Evolutionary conservation across 2,888 invertebrate genomes (phyloP), one percentile per base, ranked within the genome.

Genomic region (Amblyteles armatorius): DNA sequence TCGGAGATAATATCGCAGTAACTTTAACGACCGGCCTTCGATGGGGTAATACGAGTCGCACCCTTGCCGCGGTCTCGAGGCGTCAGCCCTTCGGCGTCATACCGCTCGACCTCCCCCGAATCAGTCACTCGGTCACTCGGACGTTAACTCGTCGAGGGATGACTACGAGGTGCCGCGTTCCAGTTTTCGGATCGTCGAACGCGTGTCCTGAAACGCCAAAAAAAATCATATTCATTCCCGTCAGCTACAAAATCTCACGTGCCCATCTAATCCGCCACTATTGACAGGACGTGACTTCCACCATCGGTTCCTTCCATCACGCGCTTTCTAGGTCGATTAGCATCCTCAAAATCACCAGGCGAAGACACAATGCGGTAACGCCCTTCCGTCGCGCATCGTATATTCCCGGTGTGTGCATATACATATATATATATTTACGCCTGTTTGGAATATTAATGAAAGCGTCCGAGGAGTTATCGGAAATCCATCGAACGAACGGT

Each of bases 381-480:
- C 60, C 60, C 9, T 60, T 60, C 26, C 13, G 60, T 55, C 55
- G 9, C 55, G 7, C 55, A 22, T 48, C 16, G 16, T 48, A 48
- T 48, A 48, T 48, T 48, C 44, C 44, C 4, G 1, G 1, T 71
- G 44, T 48, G 44, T 16, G 3, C 52, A 65, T 13, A 26, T 40
- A 29, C 1, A 26, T 26, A 16, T 26, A 22, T 36, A 55, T 57
- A 26, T 68, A 55, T 73, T 52, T 52, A 60, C 29, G 26, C 65
- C 50, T n/a, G 77, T 50, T 84, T 48, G 44, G 76, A 80, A 73
- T 84, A 72, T 77, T 80, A 77, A 84, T 73, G 71, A 84, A 48
- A 77, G 44, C 84, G 76, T 77, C 40, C 72, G 52, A 63, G 80
- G 44, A 80, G 72, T 84, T 80, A 84, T 84, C 67, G 72, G 80